These are phyloP conservation scores for Sebastiscus albofasciatus DNA, from an alignment of 2,797 vertebrate genomes.

Conservation along the genomic window DNA sequence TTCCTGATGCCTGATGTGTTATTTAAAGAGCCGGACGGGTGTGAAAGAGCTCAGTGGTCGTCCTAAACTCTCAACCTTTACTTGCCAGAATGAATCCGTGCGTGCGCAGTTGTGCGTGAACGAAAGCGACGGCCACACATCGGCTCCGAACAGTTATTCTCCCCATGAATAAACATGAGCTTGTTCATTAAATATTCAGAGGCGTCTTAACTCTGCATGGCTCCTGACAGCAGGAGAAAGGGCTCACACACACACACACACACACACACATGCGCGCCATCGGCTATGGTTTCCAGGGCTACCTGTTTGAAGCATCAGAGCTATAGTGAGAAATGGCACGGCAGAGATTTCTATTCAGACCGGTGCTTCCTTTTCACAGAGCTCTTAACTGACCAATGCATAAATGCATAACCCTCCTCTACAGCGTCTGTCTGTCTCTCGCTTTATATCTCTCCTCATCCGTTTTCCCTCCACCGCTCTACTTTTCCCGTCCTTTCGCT, in stretches of 20 bases:
- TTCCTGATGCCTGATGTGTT: slow-evolving; percentile 1
- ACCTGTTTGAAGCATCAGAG: slow-evolving; percentile 69
- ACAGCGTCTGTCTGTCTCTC: slow-evolving; percentile 37
- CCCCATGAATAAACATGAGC: slow-evolving; percentile 80
- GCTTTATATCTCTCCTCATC: slow-evolving; percentile 37
- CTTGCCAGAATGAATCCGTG: slow-evolving; percentile 24
- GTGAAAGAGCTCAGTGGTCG: slow-evolving; percentile 45
- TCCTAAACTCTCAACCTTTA: slow-evolving; percentile 59
- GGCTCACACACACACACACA: slow-evolving; percentile 37
- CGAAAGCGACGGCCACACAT: slow-evolving; percentile 34
- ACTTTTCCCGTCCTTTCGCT: slow-evolving; percentile 3
- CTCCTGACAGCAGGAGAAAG: slow-evolving; percentile 80
- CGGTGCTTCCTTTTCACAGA: slow-evolving; percentile 49
- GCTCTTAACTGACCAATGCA: slow-evolving; percentile 70
- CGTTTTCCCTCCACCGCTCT: slow-evolving; percentile 29
- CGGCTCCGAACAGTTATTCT: slow-evolving; percentile 68
- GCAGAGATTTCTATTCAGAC: slow-evolving; percentile 73
- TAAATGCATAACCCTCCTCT: slow-evolving; percentile 68
- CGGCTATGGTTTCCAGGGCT: slow-evolving; percentile 70
- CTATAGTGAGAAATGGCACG: slow-evolving; percentile 67
- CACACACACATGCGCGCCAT: slow-evolving; percentile 9
- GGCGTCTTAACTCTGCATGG: slow-evolving; percentile 76
- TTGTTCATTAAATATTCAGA: slow-evolving; percentile 83
- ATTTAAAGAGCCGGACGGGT: slow-evolving; percentile 26
- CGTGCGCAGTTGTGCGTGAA: background rate